phyloP scores from a whole-genome alignment of 1,140 invertebrate genomes.

The Atta cephalotes region DNA sequence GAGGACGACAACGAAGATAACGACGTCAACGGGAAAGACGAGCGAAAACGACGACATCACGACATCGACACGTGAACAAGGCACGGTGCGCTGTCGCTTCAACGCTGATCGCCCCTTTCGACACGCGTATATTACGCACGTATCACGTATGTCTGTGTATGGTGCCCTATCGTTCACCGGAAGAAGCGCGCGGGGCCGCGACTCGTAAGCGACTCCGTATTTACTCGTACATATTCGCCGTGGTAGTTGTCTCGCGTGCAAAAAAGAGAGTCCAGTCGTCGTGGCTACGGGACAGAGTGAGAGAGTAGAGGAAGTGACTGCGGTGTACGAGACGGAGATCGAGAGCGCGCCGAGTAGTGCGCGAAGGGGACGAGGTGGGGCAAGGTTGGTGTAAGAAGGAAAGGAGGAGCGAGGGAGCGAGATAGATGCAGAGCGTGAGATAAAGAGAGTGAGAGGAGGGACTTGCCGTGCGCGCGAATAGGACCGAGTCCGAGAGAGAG shows the following conservation, averaged over 20 bases:
- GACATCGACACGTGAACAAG: neutral
- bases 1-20: conserved; percentile 73
- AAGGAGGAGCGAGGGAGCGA: conserved; percentile 18
- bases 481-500: neutral
- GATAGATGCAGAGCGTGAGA: neutral
- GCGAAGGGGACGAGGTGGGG: conserved; percentile 60
- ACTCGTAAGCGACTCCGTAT: conserved; percentile 37
- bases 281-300: conserved; percentile 45
- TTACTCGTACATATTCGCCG: neutral
- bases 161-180: conserved; percentile 19
- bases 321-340: conserved; percentile 39
- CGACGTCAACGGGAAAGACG: conserved; percentile 62
- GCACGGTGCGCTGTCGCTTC: neutral
- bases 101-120: neutral
- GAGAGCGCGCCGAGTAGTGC: conserved; percentile 30
- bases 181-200: conserved; percentile 40
- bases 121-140: neutral
- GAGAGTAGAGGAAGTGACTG: conserved; percentile 53
- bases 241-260: conserved; percentile 55
- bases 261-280: conserved; percentile 58
- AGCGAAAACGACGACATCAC: neutral
- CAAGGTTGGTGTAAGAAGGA: conserved; percentile 51
- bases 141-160: neutral
- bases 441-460: conserved; percentile 2
- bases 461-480: neutral